Conservation (phyloP, 2,797 vertebrate genomes). For the Eulemur coronatus region DNA sequence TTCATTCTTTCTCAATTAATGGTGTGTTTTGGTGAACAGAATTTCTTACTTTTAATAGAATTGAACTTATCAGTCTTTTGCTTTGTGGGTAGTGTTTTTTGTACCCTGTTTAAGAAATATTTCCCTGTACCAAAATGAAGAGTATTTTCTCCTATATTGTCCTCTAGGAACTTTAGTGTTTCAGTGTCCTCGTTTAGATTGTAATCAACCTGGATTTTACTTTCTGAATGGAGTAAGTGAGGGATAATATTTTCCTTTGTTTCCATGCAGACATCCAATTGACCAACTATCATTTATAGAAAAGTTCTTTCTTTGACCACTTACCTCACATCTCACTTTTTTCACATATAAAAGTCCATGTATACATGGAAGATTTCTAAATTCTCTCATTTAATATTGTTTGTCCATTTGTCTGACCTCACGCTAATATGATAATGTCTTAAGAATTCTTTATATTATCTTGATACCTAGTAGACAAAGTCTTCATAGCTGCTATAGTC, state of each 20-base stretch:
- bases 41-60: not conserved
- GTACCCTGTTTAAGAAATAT: not conserved
- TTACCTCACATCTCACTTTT: not conserved
- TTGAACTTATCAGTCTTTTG: not conserved
- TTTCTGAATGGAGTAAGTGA: not conserved
- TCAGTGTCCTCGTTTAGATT: not conserved
- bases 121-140: not conserved
- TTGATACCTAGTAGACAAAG: not conserved
- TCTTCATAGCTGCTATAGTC: not conserved
- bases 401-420: not conserved
- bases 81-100: not conserved
- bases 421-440: not conserved
- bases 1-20: not conserved
- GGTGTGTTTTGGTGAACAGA: not conserved
- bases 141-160: not conserved
- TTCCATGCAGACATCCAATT: not conserved
- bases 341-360: not conserved
- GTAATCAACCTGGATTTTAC: not conserved
- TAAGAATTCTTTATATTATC: not conserved
- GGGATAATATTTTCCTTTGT: not conserved
- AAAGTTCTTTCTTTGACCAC: not conserved
- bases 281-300: not conserved
- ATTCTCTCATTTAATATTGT: not conserved
- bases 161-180: not conserved
- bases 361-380: not conserved